Percentiles rank a stretch among this genome's conserved stretches.
phyloP scores from a whole-genome alignment of 2,113 vertebrate genomes.

The Callipepla californica region DNA sequence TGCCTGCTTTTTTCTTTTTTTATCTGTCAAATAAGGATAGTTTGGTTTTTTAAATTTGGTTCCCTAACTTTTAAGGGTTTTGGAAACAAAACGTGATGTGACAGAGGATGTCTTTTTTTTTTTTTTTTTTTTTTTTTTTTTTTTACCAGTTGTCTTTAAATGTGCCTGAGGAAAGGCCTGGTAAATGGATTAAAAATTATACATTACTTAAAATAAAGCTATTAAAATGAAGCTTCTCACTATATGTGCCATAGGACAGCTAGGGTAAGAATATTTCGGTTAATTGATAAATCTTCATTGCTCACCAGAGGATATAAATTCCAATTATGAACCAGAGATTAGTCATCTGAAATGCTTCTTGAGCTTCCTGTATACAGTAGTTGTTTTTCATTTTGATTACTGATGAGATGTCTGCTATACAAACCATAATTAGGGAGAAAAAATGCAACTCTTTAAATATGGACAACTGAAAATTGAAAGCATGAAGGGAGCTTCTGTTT shows the following conservation, averaged over 20 bases:
- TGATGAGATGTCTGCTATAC: background rate
- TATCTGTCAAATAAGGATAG: background rate
- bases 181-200: background rate
- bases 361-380: background rate
- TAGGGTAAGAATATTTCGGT: background rate
- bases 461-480: background rate
- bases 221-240: too few relatives aligned
- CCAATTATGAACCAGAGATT: background rate
- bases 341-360: background rate
- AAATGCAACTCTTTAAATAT: background rate
- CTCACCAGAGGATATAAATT: background rate
- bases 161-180: background rate
- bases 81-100: background rate
- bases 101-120: background rate
- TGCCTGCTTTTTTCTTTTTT: too few relatives aligned
- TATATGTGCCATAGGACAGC: background rate
- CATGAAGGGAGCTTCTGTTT: background rate
- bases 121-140: background rate
- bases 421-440: background rate
- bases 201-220: background rate
- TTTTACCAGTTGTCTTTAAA: background rate
- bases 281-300: background rate
- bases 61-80: background rate
- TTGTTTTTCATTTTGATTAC: background rate
- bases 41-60: background rate